Percentiles rank a stretch among this genome's conserved stretches.
These are phyloP conservation scores for Lasioglossum albipes DNA, from an alignment of 1,140 invertebrate genomes.

Conservation along the genomic window DNA sequence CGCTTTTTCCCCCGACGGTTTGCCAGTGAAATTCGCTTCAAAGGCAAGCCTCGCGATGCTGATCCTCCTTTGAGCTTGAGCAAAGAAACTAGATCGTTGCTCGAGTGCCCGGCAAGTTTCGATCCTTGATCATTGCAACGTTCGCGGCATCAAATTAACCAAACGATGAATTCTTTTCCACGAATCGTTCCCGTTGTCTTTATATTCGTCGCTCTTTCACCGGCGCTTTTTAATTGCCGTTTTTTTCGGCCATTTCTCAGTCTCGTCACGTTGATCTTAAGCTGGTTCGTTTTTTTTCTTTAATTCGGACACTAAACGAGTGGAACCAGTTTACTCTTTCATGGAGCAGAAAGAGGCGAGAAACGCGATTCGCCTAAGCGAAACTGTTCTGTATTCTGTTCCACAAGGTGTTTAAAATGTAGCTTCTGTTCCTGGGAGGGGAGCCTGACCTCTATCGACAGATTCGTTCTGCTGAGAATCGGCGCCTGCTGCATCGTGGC, in stretches of 20 bases:
- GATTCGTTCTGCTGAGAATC: too few relatives aligned
- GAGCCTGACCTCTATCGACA: too few relatives aligned
- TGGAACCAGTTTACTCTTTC: slow-evolving; percentile 23
- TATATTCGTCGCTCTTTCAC: too few relatives aligned
- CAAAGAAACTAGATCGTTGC: neutral
- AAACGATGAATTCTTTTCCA: too few relatives aligned
- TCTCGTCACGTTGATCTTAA: slow-evolving; percentile 6
- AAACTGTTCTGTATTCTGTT: neutral
- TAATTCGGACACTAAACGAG: slow-evolving; percentile 9
- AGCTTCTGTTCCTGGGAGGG: neutral
- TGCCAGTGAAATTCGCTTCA: neutral
- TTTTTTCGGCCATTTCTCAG: neutral
- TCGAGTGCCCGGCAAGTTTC: too few relatives aligned
- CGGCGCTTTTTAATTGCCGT: slow-evolving; percentile 6
- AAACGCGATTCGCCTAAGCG: neutral
- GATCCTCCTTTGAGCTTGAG: neutral
- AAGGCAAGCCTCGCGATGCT: neutral
- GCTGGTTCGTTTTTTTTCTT: slow-evolving; percentile 12
- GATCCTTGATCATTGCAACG: too few relatives aligned
- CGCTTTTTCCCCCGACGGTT: neutral
- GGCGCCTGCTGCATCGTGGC: too few relatives aligned
- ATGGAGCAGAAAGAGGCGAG: slow-evolving; percentile 10
- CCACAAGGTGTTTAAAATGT: neutral
- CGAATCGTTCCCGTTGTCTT: too few relatives aligned
- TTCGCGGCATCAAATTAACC: too few relatives aligned